Base-by-base conservation (phyloP, 2,113 vertebrate species). In the Cheirogaleus medius region DNA sequence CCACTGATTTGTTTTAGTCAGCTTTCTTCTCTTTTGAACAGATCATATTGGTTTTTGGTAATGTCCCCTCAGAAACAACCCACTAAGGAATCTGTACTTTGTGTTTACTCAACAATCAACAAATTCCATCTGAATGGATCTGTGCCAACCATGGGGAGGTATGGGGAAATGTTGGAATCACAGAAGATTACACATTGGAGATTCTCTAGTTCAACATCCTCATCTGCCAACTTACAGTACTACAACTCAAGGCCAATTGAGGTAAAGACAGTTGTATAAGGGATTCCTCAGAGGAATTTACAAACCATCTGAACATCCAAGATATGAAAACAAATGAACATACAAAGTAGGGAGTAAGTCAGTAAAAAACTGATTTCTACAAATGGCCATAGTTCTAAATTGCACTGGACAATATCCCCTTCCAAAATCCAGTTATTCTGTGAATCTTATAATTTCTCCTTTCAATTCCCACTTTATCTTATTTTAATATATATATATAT, bases 271-370 rank as follows among this genome's bases (percentile, higher is more conserved):
- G 54, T 14, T 54, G 37, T 17, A 14, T 0, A 86, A 37, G 54
- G 17, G 49, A 85, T 69, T 58, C 73, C 47, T n/a, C 82, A 78
- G 77, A 94, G 73, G 87, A 94, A 91, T 73, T 76, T 90, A 91
- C 21, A 88, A 73, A 27, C 8, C 39, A n/a, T 42, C 2, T 52
- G 44, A 87, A 81, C 37, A 76, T 6, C 37, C 23, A 60, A 58
- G n/a, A 71, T 73, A 34, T 5, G 6, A 69, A 90, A 80, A 82
- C n/a, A 78, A 90, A 87, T 32, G 68, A 86, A 49, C 4, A 68
- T 1, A 8, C 14, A 13, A 32, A 71, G n/a, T 8, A n/a, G 32
- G 18, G 21, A 94, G 3, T 44, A 37, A 80, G 32, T 29, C 17
- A 47, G 21, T 58, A 47, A 71, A 71, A 90, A 88, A 69, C n/a